These are phyloP conservation scores for Pithys albifrons DNA, from an alignment of 2,113 vertebrate genomes.

Conservation along the genomic window DNA sequence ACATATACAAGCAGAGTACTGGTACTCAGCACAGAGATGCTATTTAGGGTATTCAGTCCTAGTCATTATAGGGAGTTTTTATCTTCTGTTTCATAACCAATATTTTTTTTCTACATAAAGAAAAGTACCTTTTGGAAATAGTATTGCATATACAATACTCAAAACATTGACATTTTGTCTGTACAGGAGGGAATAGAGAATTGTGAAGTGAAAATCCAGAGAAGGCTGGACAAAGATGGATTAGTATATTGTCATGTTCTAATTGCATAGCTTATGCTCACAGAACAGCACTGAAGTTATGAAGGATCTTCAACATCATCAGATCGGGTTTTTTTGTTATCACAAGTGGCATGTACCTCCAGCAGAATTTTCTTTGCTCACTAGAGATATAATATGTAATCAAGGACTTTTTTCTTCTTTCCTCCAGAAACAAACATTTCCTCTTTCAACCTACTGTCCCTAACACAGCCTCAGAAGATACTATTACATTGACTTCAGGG, in stretches of 20 bases:
- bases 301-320: neutral
- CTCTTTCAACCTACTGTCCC: neutral
- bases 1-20: too few species aligned
- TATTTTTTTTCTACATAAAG: neutral
- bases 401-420: neutral
- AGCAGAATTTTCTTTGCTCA: neutral
- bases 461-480: neutral
- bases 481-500: neutral
- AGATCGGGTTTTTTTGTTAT: neutral
- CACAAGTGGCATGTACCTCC: neutral
- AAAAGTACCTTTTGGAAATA: neutral
- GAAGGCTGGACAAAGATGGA: neutral
- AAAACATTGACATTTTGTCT: neutral
- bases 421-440: conserved; percentile 24
- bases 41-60: neutral
- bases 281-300: neutral
- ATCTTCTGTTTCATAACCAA: neutral
- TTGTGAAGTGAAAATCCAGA: neutral
- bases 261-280: neutral
- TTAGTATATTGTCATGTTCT: neutral
- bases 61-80: neutral
- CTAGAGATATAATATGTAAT: neutral
- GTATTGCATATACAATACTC: neutral
- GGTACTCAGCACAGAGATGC: too few species aligned
- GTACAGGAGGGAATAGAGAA: neutral